Conservation (phyloP, 2,888 invertebrate species). For the Troilus luridus region DNA sequence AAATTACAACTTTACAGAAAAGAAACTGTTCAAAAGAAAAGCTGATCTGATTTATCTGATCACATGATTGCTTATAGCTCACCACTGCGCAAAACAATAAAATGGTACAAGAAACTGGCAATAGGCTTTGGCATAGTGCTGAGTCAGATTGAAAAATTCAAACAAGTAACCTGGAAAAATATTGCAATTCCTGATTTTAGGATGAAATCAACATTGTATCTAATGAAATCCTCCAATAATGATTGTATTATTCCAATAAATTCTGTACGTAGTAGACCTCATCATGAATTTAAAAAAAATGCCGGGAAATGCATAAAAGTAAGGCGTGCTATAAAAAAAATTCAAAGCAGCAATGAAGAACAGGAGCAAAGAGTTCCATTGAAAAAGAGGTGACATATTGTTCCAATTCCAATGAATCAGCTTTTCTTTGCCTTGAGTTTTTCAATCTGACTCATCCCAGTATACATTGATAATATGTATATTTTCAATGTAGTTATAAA, state of each 20-base stretch:
- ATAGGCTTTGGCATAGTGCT: no score
- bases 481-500: background rate
- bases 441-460: conserved; percentile 28
- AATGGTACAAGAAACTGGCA: conserved; percentile 31
- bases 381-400: conserved; percentile 33
- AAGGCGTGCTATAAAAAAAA: conserved; percentile 41
- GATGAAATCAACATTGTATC: no score
- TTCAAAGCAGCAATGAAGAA: conserved; percentile 25
- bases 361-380: background rate
- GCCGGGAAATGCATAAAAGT: conserved; percentile 36
- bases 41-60: conserved; percentile 9
- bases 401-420: background rate
- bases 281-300: conserved; percentile 10
- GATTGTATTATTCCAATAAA: conserved; percentile 11
- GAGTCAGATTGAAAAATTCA: no score
- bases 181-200: no score
- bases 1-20: conserved; percentile 10
- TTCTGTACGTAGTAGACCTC: background rate
- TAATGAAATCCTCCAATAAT: background rate
- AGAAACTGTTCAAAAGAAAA: conserved; percentile 18
- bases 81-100: background rate
- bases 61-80: background rate
- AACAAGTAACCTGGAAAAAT: no score
- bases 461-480: conserved; percentile 11
- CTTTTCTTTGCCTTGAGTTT: conserved; percentile 11